Conservation (phyloP, 2,113 vertebrate species). For the Microtus montanus region DNA sequence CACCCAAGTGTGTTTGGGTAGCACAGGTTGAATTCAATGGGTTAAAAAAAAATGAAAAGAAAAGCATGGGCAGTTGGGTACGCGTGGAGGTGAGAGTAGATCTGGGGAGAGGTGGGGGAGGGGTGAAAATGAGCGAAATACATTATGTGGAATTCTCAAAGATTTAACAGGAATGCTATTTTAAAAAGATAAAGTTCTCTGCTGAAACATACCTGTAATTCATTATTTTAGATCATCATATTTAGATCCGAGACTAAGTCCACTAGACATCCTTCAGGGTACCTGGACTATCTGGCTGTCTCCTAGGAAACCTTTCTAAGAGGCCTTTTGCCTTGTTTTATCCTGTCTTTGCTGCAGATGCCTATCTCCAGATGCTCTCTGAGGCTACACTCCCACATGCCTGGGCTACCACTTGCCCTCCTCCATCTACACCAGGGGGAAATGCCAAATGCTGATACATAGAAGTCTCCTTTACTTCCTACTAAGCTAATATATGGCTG, state of each 20-base stretch:
- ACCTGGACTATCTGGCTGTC: not conserved
- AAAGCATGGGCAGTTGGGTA: too few species aligned
- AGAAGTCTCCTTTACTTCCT: not conserved
- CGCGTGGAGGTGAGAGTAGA: too few species aligned
- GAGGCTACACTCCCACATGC: not conserved
- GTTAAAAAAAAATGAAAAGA: too few species aligned
- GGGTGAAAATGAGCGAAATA: not conserved
- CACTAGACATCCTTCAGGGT: not conserved
- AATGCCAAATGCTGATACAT: not conserved
- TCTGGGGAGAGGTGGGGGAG: too few species aligned
- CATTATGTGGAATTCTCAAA: not conserved
- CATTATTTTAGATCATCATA: not conserved
- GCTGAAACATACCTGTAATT: not conserved
- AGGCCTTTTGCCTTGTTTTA: not conserved
- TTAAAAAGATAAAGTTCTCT: not conserved
- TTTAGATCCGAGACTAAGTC: not conserved
- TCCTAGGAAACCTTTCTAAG: not conserved
- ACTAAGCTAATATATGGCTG: not conserved
- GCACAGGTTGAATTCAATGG: too few species aligned
- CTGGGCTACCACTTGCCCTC: not conserved
- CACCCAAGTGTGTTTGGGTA: too few species aligned
- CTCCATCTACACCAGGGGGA: not conserved
- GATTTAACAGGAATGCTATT: not conserved
- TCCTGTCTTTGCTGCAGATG: not conserved
- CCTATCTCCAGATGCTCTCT: not conserved